Evolutionary conservation across 2,888 invertebrate species (phyloP).

Genomic region (Notodonta dromedarius): DNA sequence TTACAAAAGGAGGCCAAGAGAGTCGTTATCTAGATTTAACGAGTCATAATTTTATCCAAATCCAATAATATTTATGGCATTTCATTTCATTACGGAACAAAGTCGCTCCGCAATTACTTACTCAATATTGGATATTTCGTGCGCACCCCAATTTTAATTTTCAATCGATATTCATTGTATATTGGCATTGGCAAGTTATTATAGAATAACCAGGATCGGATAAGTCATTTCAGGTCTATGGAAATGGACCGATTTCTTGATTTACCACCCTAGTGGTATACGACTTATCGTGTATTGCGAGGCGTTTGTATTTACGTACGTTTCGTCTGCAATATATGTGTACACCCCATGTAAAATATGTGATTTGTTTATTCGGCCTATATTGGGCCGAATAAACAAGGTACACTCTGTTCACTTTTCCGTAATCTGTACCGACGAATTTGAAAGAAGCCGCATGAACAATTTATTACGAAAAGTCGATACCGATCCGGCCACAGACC

Average conservation of each 20-base stretch:
- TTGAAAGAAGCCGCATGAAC: neutral
- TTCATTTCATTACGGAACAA: slow-evolving; percentile 1
- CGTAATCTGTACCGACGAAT: too few relatives aligned
- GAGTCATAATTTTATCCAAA: neutral
- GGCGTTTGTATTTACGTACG: too few relatives aligned
- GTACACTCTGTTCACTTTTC: too few relatives aligned
- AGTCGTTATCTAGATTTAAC: neutral
- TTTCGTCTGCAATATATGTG: too few relatives aligned
- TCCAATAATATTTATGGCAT: slow-evolving; percentile 1
- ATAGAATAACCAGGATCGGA: too few relatives aligned
- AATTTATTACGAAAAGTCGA: neutral
- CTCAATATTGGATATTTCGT: neutral
- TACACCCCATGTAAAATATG: too few relatives aligned
- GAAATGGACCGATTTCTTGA: too few relatives aligned
- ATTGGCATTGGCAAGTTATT: neutral
- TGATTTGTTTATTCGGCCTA: too few relatives aligned
- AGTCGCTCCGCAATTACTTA: slow-evolving; percentile 1
- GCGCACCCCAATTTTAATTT: neutral
- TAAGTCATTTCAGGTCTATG: too few relatives aligned
- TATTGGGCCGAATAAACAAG: too few relatives aligned
- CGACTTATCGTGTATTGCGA: too few relatives aligned
- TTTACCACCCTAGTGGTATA: too few relatives aligned
- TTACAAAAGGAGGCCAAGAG: neutral
- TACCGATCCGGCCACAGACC: neutral
- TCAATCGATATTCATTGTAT: neutral